A percentile compares a stretch with the other conserved stretches of the same genome.
Evolutionary conservation across 2,113 vertebrate species (phyloP).

Genomic region (Phainopepla nitens): DNA sequence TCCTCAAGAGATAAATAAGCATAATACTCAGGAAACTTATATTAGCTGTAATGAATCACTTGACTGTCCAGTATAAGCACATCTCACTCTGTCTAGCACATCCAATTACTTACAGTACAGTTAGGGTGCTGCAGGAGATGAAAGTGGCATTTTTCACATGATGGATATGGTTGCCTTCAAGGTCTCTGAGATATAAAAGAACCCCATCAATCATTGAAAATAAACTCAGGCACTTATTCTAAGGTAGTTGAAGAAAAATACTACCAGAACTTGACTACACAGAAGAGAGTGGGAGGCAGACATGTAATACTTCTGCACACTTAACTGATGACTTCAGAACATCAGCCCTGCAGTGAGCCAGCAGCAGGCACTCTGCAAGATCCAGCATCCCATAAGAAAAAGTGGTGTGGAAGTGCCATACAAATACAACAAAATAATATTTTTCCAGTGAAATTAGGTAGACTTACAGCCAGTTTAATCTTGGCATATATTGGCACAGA

Average conservation of each 20-base stretch:
- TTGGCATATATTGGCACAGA: slow-evolving; percentile 88
- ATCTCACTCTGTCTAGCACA: background rate
- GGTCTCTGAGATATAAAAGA: slow-evolving; percentile 78
- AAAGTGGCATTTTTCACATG: slow-evolving; percentile 87
- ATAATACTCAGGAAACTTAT: background rate
- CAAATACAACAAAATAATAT: background rate
- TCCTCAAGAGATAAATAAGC: background rate
- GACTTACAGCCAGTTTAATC: slow-evolving; percentile 93
- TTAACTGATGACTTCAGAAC: background rate
- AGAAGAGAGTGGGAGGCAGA: background rate
- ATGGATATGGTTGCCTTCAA: slow-evolving; percentile 91
- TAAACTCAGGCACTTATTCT: background rate
- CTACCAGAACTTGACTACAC: background rate
- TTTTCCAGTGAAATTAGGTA: background rate
- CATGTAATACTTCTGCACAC: background rate
- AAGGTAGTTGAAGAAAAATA: background rate
- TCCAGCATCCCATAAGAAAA: background rate
- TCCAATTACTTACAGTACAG: slow-evolving; percentile 88
- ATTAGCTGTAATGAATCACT: background rate
- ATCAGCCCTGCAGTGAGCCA: background rate
- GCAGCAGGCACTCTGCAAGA: background rate
- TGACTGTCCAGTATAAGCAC: background rate
- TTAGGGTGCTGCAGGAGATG: slow-evolving; percentile 85
- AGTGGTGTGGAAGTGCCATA: accelerated
- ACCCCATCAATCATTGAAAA: background rate